Percentiles rank a stretch among this genome's conserved stretches.
Evolutionary conservation across 2,113 vertebrate species (phyloP).

Genomic region (rat (Rattus norvegicus)): DNA sequence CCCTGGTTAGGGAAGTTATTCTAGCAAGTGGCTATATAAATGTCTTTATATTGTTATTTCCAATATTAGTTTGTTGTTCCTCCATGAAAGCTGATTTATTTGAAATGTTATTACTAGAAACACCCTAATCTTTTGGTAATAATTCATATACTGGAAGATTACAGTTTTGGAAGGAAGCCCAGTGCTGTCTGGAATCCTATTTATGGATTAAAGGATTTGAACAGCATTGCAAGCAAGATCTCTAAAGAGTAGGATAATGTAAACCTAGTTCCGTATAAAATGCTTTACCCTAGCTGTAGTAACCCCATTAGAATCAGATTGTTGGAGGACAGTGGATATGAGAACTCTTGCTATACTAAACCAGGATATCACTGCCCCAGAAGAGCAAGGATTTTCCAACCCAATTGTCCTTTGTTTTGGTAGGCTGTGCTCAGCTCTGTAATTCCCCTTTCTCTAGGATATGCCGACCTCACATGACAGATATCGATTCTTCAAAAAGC

Average conservation of each 20-base stretch:
- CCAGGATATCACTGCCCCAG: constrained; percentile 73
- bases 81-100: constrained; percentile 92
- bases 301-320: constrained; percentile 89
- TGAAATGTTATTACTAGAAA: constrained; percentile 93
- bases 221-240: constrained; percentile 90
- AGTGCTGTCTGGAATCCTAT: constrained; percentile 91
- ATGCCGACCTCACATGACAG: neutral
- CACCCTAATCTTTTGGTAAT: constrained; percentile 93
- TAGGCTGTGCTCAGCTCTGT: neutral
- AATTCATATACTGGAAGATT: constrained; percentile 93
- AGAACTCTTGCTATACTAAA: constrained; percentile 76
- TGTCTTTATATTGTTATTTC: constrained; percentile 91
- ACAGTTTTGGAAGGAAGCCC: constrained; percentile 91
- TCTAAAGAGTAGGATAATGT: constrained; percentile 89
- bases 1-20: constrained; percentile 84
- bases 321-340: constrained; percentile 81
- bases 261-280: constrained; percentile 91
- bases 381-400: constrained; percentile 69
- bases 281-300: constrained; percentile 87
- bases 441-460: constrained; percentile 21
- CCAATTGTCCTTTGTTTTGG: constrained; percentile 63
- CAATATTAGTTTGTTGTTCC: constrained; percentile 92
- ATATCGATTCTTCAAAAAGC: neutral
- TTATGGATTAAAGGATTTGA: constrained; percentile 94
- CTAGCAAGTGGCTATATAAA: constrained; percentile 88